Percentiles rank a stretch among this genome's conserved stretches.
phyloP scores from a whole-genome alignment of 2,797 vertebrate genomes.

The Falco concolor region DNA sequence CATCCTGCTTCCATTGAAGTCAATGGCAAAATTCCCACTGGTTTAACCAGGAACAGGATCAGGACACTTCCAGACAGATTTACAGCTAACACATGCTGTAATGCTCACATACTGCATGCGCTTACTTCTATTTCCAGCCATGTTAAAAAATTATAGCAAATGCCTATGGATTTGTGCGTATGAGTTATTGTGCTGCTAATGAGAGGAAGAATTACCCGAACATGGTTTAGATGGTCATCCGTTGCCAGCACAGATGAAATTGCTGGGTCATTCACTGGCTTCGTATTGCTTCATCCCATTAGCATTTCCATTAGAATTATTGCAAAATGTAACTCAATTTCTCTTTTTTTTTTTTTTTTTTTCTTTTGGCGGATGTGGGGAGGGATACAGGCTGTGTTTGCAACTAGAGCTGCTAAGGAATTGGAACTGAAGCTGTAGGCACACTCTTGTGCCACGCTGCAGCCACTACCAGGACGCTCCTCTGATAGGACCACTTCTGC shows the following conservation, averaged over 20 bases:
- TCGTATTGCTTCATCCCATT: slow-evolving; percentile 52
- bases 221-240: slow-evolving; percentile 43
- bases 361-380: neutral
- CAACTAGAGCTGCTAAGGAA: slow-evolving; percentile 63
- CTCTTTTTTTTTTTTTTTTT: neutral
- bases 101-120: neutral
- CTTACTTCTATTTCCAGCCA: slow-evolving; percentile 54
- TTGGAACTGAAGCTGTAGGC: slow-evolving; percentile 42
- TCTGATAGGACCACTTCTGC: slow-evolving; percentile 66
- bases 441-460: slow-evolving; percentile 39
- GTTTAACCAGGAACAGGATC: slow-evolving; percentile 47
- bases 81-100: slow-evolving; percentile 38
- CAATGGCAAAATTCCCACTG: slow-evolving; percentile 49
- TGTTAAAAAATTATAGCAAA: slow-evolving; percentile 60
- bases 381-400: slow-evolving; percentile 28
- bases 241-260: slow-evolving; percentile 27
- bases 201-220: slow-evolving; percentile 60
- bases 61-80: slow-evolving; percentile 43
- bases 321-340: slow-evolving; percentile 58
- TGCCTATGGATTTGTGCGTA: slow-evolving; percentile 55
- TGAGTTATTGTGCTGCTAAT: slow-evolving; percentile 66
- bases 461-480: slow-evolving; percentile 53
- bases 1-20: slow-evolving; percentile 47
- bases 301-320: slow-evolving; percentile 63
- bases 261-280: slow-evolving; percentile 53